phyloP scores from a whole-genome alignment of 2,797 vertebrate genomes.

The Dendrocincla fuliginosa region DNA sequence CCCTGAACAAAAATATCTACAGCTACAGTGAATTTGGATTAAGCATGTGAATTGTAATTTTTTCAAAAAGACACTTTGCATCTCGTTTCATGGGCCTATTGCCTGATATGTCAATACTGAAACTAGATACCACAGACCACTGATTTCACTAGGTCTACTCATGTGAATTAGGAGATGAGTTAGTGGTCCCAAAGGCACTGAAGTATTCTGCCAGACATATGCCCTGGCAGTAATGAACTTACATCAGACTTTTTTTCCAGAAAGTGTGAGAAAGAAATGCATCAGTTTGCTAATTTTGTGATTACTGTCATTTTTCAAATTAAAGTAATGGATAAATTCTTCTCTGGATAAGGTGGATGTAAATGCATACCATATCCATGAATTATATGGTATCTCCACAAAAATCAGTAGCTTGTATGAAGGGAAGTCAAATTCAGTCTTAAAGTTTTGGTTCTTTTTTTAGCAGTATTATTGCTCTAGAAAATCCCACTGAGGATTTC shows the following conservation, averaged over 20 bases:
- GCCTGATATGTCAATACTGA: constrained; percentile 18
- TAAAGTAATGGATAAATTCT: not conserved
- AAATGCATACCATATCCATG: not conserved
- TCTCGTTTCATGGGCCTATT: not conserved
- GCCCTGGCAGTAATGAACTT: constrained; percentile 27
- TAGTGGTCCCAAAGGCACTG: constrained; percentile 54
- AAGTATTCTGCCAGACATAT: constrained; percentile 15
- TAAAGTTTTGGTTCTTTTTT: not conserved
- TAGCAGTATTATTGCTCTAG: not conserved
- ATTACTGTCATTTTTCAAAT: constrained; percentile 2
- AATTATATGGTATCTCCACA: not conserved
- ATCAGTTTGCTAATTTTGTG: not conserved
- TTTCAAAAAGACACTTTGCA: constrained; percentile 16
- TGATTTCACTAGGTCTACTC: constrained; percentile 50
- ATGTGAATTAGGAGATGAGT: constrained; percentile 49
- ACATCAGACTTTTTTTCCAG: not conserved
- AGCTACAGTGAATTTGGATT: not conserved
- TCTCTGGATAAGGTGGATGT: not conserved
- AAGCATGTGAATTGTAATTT: not conserved
- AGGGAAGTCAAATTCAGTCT: not conserved
- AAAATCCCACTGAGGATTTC: not conserved
- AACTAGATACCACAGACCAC: constrained; percentile 44
- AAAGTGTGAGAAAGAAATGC: not conserved
- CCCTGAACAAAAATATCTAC: constrained; percentile 23
- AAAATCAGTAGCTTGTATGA: not conserved